phyloP scores from a whole-genome alignment of 2,113 vertebrate species.

The Melospiza georgiana region DNA sequence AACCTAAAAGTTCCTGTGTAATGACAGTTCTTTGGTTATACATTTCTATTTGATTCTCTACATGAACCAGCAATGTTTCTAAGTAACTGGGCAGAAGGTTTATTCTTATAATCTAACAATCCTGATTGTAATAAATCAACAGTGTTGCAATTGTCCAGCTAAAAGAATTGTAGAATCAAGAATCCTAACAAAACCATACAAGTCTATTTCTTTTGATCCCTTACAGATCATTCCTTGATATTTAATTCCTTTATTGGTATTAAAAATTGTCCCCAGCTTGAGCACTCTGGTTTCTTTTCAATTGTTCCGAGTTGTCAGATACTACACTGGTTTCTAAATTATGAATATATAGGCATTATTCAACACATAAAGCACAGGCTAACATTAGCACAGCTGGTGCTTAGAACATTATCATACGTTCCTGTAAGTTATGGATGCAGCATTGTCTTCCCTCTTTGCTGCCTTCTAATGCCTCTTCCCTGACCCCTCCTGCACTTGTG shows the following conservation, averaged over 20 bases:
- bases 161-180: background rate
- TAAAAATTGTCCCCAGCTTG: background rate
- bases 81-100: background rate
- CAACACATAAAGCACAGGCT: background rate
- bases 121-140: background rate
- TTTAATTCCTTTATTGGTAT: background rate
- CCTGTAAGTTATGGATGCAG: background rate
- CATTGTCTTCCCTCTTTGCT: background rate
- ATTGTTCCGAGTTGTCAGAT: background rate
- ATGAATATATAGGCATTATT: background rate
- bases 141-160: background rate
- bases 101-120: background rate
- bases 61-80: background rate
- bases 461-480: background rate
- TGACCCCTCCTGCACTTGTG: background rate
- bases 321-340: background rate
- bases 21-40: background rate
- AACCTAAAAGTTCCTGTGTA: background rate
- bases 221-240: background rate
- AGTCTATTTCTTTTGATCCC: background rate
- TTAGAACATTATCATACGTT: background rate
- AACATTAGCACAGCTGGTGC: background rate
- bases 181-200: background rate
- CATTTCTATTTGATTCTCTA: background rate
- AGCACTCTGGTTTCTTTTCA: background rate